Conservation (phyloP, 1,140 invertebrate species). For the Mizuhopecten yessoensis region DNA sequence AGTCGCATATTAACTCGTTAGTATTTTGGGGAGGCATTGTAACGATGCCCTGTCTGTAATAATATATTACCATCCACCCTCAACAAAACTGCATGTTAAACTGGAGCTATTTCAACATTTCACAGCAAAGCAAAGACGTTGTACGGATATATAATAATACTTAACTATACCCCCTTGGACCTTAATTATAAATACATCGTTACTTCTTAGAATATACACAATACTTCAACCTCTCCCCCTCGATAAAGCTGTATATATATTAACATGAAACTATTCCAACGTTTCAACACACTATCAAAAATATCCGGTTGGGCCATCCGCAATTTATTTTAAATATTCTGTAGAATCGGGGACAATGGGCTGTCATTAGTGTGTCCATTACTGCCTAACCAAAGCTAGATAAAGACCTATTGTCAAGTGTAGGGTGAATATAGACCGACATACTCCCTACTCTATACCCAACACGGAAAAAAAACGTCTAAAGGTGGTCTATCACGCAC, state of each 20-base stretch:
- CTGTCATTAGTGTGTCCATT: slow-evolving; percentile 27
- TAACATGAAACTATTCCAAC: not conserved
- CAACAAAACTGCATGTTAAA: not conserved
- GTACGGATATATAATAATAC: not conserved
- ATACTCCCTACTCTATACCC: slow-evolving; percentile 2
- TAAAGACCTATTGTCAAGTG: slow-evolving; percentile 16
- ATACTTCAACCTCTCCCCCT: not conserved
- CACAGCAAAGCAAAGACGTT: not conserved
- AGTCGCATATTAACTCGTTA: not conserved
- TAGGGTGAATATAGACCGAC: not conserved
- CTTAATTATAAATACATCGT: not conserved
- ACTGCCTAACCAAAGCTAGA: not conserved
- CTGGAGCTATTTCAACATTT: not conserved
- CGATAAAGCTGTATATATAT: not conserved
- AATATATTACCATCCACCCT: not conserved
- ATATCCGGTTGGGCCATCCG: not conserved
- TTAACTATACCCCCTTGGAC: not conserved
- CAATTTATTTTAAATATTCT: slow-evolving; percentile 29
- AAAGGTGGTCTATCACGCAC: not conserved
- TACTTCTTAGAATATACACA: not conserved
- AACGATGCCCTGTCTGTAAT: not conserved
- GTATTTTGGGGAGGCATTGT: not conserved
- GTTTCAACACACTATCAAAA: slow-evolving; percentile 39
- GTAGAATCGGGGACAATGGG: slow-evolving; percentile 1
- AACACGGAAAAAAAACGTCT: slow-evolving; percentile 38